Percentiles rank a stretch among this genome's conserved stretches.
These are phyloP conservation scores for Chloroceryle amazona DNA, from an alignment of 2,797 vertebrate species.

Conservation along the genomic window DNA sequence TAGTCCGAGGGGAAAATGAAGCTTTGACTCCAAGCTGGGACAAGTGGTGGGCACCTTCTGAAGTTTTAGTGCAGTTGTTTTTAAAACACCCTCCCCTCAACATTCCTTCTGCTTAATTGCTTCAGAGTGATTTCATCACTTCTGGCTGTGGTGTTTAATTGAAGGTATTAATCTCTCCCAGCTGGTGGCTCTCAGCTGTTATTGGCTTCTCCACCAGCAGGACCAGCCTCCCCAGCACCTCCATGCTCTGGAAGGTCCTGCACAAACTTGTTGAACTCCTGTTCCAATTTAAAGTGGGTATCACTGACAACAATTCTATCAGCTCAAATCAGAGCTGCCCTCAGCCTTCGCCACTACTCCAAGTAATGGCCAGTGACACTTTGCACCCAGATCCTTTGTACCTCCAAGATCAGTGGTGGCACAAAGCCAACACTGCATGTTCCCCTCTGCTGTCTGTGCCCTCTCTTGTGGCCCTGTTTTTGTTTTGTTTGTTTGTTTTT, in stretches of 20 bases:
- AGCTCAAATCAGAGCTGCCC: neutral
- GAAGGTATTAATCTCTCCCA: neutral
- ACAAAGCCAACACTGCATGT: rapidly evolving
- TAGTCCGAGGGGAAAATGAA: neutral
- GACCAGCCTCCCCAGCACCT: neutral
- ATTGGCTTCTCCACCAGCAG: neutral
- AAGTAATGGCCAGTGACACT: rapidly evolving
- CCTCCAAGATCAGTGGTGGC: rapidly evolving
- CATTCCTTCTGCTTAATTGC: neutral
- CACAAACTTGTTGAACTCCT: neutral
- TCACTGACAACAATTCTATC: too few species aligned
- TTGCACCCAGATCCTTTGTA: neutral
- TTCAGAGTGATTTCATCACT: neutral
- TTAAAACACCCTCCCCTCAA: neutral
- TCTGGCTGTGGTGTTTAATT: neutral
- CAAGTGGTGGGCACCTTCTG: neutral
- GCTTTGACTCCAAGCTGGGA: neutral
- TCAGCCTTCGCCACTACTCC: neutral
- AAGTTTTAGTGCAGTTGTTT: neutral
- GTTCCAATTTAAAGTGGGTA: neutral
- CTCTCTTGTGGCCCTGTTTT: rapidly evolving
- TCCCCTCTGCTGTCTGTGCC: neutral
- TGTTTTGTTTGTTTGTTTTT: neutral
- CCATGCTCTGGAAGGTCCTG: neutral
- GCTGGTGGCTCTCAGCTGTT: neutral